Percentiles rank a stretch among this genome's conserved stretches.
Conservation (phyloP, 2,797 vertebrate species). For the Malurus leucopterus region DNA sequence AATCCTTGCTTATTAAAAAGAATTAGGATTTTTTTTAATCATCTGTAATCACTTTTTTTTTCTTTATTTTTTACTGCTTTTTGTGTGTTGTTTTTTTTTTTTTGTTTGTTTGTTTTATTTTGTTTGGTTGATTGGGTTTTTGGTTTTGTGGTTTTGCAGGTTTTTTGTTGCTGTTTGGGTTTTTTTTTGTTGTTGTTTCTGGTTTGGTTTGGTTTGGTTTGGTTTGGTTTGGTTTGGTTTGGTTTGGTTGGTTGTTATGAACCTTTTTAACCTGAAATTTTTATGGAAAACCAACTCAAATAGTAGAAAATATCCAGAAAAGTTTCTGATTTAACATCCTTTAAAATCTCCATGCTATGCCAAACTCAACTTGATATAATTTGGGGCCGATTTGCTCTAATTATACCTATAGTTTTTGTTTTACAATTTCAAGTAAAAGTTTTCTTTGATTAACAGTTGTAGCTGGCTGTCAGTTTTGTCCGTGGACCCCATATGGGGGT, state of each 20-base stretch:
- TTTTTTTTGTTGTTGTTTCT: not conserved
- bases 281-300: not conserved
- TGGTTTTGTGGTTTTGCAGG: too few species aligned
- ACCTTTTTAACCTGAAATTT: not conserved
- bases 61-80: not conserved
- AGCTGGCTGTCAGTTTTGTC: not conserved
- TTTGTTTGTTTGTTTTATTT: too few species aligned
- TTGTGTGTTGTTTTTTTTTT: too few species aligned
- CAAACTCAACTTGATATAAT: not conserved
- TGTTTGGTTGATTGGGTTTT: not conserved
- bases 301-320: not conserved
- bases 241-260: too few species aligned
- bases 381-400: not conserved
- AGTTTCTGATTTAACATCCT: not conserved
- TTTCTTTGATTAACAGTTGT: not conserved
- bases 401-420: not conserved
- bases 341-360: not conserved
- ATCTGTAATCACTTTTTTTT: not conserved
- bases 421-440: not conserved
- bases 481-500: not conserved
- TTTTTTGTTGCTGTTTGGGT: too few species aligned
- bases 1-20: not conserved
- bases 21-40: accelerated
- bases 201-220: not conserved
- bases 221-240: not conserved